phyloP scores from a whole-genome alignment of 2,888 invertebrate genomes.

The Chrysopilus asiliformis region DNA sequence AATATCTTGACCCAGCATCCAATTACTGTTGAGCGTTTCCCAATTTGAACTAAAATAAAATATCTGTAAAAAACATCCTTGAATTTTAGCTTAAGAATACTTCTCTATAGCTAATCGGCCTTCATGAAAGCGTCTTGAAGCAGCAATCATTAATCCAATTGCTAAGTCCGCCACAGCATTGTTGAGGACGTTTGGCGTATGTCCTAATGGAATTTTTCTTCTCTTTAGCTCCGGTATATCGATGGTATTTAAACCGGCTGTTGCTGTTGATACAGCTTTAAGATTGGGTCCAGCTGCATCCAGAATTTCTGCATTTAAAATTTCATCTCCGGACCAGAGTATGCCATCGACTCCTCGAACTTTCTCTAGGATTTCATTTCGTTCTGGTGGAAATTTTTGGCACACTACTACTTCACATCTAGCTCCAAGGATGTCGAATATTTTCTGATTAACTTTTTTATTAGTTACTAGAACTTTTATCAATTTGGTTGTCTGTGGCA shows the following conservation, averaged over 20 bases:
- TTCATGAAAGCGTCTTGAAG: conserved; percentile 65
- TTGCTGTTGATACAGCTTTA: conserved; percentile 67
- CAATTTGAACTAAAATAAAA: conserved; percentile 48
- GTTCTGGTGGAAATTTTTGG: conserved; percentile 23
- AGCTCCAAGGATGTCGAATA: no score
- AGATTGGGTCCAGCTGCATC: conserved; percentile 44
- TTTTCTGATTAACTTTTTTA: no score
- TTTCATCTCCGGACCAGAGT: conserved; percentile 27
- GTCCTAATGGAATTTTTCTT: conserved; percentile 61
- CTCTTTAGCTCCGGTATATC: conserved; percentile 56
- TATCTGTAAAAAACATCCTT: no score
- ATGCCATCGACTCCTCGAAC: conserved; percentile 29
- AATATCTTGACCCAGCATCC: conserved; percentile 69
- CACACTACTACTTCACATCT: conserved; percentile 27
- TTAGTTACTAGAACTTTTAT: no score
- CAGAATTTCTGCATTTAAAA: conserved; percentile 27
- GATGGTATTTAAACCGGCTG: conserved; percentile 77
- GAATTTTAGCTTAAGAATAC: conserved; percentile 22
- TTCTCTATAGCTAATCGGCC: conserved; percentile 49
- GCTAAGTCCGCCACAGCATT: conserved; percentile 73
- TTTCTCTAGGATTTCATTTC: conserved; percentile 28
- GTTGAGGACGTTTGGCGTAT: conserved; percentile 63
- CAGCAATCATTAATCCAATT: conserved; percentile 59
- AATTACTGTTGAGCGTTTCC: conserved; percentile 54
- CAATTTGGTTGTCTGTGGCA: no score